Percentiles rank a stretch among this genome's conserved stretches.
Conservation (phyloP, 2,888 invertebrate genomes). For the Stenolophus ochropezus region DNA sequence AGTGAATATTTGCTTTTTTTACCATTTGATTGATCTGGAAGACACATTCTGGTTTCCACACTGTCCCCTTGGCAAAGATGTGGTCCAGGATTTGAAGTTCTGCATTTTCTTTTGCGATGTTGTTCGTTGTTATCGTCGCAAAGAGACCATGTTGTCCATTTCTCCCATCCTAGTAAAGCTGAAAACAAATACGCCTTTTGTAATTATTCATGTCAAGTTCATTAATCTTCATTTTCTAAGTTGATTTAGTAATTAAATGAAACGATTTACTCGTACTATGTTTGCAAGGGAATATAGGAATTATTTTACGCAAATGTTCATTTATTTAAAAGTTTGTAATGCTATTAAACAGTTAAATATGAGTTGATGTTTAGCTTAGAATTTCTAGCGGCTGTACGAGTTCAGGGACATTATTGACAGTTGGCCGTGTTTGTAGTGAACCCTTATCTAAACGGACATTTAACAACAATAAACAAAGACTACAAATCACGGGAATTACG, state of each 20-base stretch:
- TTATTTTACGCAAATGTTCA: not conserved
- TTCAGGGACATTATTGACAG: too few relatives aligned
- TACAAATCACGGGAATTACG: too few relatives aligned
- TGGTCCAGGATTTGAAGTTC: conserved; percentile 74
- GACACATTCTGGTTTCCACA: conserved; percentile 81
- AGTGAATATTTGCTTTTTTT: conserved; percentile 7
- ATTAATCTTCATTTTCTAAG: conserved; percentile 25
- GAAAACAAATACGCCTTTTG: conserved; percentile 58
- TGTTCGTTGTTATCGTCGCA: conserved; percentile 82
- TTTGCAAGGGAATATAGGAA: not conserved
- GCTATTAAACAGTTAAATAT: too few relatives aligned
- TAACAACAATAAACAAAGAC: too few relatives aligned
- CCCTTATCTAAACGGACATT: too few relatives aligned
- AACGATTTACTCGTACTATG: not conserved
- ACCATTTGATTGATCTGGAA: conserved; percentile 65
- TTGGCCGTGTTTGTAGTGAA: too few relatives aligned
- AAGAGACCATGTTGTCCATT: conserved; percentile 83
- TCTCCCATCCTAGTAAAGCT: conserved; percentile 84
- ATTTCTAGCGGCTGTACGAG: too few relatives aligned
- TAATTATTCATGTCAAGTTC: conserved; percentile 9
- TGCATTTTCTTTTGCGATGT: conserved; percentile 81
- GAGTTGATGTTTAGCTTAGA: too few relatives aligned
- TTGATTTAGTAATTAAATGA: not conserved
- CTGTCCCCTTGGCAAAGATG: conserved; percentile 83
- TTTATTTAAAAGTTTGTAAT: too few relatives aligned